phyloP scores from a whole-genome alignment of 2,113 vertebrate species.

The Anser cygnoides region DNA sequence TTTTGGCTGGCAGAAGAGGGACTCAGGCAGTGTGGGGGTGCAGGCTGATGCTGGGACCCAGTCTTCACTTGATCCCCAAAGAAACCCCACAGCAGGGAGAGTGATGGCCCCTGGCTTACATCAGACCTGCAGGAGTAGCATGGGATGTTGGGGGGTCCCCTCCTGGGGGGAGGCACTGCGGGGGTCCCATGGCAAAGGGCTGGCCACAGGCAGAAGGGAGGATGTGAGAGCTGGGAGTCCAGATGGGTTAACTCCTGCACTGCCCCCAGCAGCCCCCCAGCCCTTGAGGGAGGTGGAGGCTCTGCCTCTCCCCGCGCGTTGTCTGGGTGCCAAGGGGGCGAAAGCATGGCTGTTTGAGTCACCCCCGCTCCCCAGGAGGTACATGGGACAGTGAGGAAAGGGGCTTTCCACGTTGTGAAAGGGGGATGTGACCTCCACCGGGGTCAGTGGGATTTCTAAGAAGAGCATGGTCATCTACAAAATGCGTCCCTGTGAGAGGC shows the following conservation, averaged over 20 bases:
- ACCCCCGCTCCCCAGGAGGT: neutral
- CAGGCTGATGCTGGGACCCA: neutral
- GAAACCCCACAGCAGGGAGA: neutral
- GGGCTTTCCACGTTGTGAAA: conserved; percentile 46
- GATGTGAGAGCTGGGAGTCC: accelerated
- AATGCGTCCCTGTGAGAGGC: neutral
- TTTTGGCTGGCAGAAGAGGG: neutral
- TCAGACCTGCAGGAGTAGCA: neutral
- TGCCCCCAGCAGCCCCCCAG: neutral
- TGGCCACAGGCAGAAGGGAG: neutral
- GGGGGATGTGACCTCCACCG: neutral
- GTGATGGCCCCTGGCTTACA: neutral
- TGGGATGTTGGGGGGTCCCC: accelerated
- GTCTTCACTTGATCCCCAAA: neutral
- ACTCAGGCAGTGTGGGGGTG: neutral
- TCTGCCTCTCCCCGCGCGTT: neutral
- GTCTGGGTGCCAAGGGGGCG: neutral
- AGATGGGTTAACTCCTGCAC: neutral
- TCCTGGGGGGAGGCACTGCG: neutral
- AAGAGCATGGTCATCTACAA: conserved; percentile 16
- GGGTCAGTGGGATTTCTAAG: conserved; percentile 39
- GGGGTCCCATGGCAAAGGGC: accelerated
- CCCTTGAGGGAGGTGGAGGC: accelerated
- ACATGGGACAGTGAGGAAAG: neutral
- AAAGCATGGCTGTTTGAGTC: neutral